Evolutionary conservation across 2,797 vertebrate species (phyloP), one percentile per base, ranked within the genome.

Genomic region (Helostoma temminkii): DNA sequence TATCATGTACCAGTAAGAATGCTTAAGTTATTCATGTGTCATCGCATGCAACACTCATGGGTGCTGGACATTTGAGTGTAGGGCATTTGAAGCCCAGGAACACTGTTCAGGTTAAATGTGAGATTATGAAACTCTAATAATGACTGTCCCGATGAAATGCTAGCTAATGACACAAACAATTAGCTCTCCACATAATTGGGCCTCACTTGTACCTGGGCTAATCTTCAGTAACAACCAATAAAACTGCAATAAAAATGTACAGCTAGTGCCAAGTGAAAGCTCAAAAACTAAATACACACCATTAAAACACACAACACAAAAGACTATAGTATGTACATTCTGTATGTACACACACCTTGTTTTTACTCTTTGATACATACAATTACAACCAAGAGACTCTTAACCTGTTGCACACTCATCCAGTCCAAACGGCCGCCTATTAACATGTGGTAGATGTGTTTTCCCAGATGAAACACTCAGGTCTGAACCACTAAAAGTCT

Each of bases 391-490:
- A 1, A 77, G 59, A 76, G 66, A 19, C 61, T 81, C 46, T 74
- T 64, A 62, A 78, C 82, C 74, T 89, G 81, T 84, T 85, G 71
- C 66, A 62, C 65, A 36, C 52, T 65, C 58, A n/a, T 70, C 64
- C 26, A 49, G 24, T 75, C 62, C 14, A 66, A 66, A 64, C 42
- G 28, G n/a, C 50, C 56, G 64, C 50, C 66, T 49, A 67, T 82
- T 85, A 85, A 67, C 66, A 82, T 83, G 71, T 84, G 63, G 74
- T 69, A 85, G 80, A 80, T 80, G 78, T 71, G 65, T 84, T 79
- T 87, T 56, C 81, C 81, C 65, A 75, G 53, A 74, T 79, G 54
- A 71, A 77, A 64, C 57, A 66, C 66, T 69, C 66, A n/a, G 36
- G 19, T 75, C 61, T 78, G 55, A 80, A 82, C 65, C 68, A 67